Evolutionary conservation across 2,113 vertebrate species (phyloP).

Genomic region (Oenanthe melanoleuca): DNA sequence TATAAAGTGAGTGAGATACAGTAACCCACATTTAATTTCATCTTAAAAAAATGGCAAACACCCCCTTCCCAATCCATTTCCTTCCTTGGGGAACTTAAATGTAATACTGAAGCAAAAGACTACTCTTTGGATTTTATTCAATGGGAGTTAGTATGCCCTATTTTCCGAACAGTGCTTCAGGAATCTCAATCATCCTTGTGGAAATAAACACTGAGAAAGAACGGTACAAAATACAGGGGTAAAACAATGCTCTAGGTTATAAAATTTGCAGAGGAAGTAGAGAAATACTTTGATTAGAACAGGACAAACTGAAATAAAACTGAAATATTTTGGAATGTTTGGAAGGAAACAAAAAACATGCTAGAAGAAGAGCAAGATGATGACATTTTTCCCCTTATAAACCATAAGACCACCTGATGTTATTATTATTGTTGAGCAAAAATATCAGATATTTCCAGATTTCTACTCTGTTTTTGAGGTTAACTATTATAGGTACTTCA

Average conservation of each 20-base stretch:
- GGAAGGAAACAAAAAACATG: background rate
- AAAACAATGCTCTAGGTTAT: background rate
- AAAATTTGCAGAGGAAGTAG: background rate
- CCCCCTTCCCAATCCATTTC: background rate
- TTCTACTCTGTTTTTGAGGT: background rate
- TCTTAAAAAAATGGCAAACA: background rate
- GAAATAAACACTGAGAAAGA: background rate
- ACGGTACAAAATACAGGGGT: background rate
- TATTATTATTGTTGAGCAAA: background rate
- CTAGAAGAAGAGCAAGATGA: background rate
- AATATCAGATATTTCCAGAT: background rate
- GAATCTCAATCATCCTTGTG: background rate
- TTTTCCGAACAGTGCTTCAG: background rate
- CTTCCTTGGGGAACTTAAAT: background rate
- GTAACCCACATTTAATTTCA: background rate
- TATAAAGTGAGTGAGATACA: background rate
- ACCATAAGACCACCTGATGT: background rate
- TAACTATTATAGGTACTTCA: background rate
- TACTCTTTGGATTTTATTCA: background rate
- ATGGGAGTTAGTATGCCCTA: rapidly evolving
- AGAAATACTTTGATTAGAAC: background rate
- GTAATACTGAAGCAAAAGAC: background rate
- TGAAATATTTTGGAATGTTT: background rate
- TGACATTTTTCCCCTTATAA: background rate
- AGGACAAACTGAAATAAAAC: background rate